Percentiles rank a stretch among this genome's conserved stretches.
Evolutionary conservation across 1,140 invertebrate genomes (phyloP).

Genomic region (Wiebesia pumilae): DNA sequence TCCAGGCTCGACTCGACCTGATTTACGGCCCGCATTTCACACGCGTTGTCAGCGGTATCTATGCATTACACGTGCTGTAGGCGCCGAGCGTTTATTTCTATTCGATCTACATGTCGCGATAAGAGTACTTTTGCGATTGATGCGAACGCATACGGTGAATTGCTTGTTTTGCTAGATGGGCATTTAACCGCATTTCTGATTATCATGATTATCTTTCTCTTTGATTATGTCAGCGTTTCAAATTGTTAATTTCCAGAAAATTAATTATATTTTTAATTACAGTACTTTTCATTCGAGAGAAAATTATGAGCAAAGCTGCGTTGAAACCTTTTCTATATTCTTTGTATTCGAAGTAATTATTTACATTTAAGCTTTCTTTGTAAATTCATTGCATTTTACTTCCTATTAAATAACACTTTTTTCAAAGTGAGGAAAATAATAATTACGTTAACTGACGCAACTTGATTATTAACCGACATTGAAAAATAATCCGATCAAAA

Average conservation of each 20-base stretch:
- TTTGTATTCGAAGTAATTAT: background rate
- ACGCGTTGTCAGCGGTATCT: background rate
- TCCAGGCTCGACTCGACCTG: background rate
- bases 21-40: slow-evolving; percentile 19
- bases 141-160: background rate
- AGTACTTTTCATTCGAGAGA: background rate
- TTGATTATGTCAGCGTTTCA: background rate
- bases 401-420: too few relatives aligned
- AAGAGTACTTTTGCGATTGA: slow-evolving; percentile 29
- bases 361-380: background rate
- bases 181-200: background rate
- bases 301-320: background rate
- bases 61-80: background rate
- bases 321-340: background rate
- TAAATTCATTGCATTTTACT: too few relatives aligned
- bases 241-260: background rate
- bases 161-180: background rate
- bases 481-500: too few relatives aligned
- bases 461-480: too few relatives aligned
- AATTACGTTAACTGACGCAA: too few relatives aligned
- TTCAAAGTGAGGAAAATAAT: too few relatives aligned
- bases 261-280: background rate
- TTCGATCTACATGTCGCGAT: slow-evolving; percentile 25
- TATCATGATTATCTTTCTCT: background rate
- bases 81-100: slow-evolving; percentile 1